Evolutionary conservation across 1,140 invertebrate species (phyloP).

Genomic region (Zaprionus africanus): DNA sequence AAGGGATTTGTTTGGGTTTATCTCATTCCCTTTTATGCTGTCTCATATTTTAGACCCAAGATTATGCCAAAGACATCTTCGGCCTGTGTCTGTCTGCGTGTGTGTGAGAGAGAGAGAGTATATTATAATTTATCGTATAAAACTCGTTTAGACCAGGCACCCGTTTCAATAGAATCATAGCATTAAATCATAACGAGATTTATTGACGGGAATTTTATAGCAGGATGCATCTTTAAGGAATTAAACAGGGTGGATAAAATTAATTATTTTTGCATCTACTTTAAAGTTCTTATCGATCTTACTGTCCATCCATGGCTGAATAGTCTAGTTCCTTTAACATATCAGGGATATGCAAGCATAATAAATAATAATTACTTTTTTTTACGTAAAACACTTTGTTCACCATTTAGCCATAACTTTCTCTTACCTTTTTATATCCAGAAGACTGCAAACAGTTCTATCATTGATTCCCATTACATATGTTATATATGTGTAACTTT

Average conservation of each 20-base stretch:
- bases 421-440: too few relatives aligned
- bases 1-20: constrained; percentile 7
- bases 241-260: background rate
- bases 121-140: background rate
- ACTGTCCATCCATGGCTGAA: too few relatives aligned
- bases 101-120: background rate
- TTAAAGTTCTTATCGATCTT: background rate
- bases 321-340: too few relatives aligned
- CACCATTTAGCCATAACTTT: background rate
- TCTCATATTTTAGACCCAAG: constrained; percentile 5
- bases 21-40: background rate
- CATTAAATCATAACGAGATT: background rate
- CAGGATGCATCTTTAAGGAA: background rate
- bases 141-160: background rate
- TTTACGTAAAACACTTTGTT: background rate
- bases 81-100: background rate
- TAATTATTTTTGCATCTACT: background rate
- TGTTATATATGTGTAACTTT: background rate
- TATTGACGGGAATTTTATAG: background rate
- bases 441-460: too few relatives aligned
- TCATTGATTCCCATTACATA: background rate
- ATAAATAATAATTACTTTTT: background rate
- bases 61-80: background rate
- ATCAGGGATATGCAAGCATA: too few relatives aligned
- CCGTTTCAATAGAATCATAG: background rate